These are phyloP conservation scores for Drosophila merina DNA, from an alignment of 2,888 invertebrate species.

Conservation along the genomic window DNA sequence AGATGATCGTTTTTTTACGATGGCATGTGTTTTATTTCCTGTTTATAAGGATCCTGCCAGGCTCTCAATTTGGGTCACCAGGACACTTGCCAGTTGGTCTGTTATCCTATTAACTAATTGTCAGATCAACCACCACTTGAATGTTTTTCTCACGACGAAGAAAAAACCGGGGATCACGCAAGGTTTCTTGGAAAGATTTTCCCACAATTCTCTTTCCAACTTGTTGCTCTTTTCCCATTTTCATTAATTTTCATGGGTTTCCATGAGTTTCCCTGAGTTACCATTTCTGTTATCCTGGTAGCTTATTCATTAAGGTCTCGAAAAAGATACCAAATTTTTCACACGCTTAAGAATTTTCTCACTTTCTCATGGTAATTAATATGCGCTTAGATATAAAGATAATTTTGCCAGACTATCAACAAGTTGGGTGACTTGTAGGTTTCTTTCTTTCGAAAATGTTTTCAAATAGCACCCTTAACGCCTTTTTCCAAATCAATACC, in stretches of 20 bases:
- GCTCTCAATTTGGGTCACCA: background rate
- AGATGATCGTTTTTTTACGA: slow-evolving; percentile 8
- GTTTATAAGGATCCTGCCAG: background rate
- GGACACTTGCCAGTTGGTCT: slow-evolving; percentile 3
- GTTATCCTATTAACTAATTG: slow-evolving; percentile 31
- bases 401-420: slow-evolving; percentile 9
- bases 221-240: slow-evolving; percentile 3
- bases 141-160: slow-evolving; percentile 24
- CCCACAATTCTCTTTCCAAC: background rate
- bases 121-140: slow-evolving; percentile 28
- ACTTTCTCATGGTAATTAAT: slow-evolving; percentile 19
- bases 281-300: slow-evolving; percentile 28
- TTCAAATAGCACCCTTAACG: background rate
- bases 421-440: slow-evolving; percentile 8
- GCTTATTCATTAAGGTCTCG: background rate
- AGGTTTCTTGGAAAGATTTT: background rate
- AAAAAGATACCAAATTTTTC: slow-evolving; percentile 5
- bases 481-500: background rate
- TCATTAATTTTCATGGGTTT: background rate
- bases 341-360: slow-evolving; percentile 9
- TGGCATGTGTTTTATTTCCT: background rate
- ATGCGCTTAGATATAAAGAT: background rate
- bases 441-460: background rate
- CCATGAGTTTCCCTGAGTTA: background rate
- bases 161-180: background rate